phyloP scores from a whole-genome alignment of 2,113 vertebrate species.

The Sardina pilchardus region DNA sequence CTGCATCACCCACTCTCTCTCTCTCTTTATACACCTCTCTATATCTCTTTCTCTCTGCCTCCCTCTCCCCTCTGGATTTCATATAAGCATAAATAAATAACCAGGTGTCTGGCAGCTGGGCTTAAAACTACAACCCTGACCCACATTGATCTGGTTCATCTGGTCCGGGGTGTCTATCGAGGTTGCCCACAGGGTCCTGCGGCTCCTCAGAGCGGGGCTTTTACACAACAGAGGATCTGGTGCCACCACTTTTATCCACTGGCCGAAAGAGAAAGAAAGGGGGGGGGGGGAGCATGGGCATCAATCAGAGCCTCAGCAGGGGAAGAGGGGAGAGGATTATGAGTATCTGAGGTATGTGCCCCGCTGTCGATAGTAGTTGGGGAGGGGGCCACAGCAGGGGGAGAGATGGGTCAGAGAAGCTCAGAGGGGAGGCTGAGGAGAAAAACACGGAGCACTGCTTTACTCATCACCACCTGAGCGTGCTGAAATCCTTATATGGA shows the following conservation, averaged over 20 bases:
- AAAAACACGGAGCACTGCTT: background rate
- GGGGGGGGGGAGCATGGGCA: slow-evolving; percentile 55
- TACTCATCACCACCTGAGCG: background rate
- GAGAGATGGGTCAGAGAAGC: background rate
- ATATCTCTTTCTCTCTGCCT: background rate
- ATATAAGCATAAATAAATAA: slow-evolving; percentile 40
- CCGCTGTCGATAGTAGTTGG: slow-evolving; percentile 53
- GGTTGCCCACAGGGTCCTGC: background rate
- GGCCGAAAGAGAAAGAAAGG: background rate
- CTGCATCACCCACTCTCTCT: background rate
- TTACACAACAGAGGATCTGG: slow-evolving; percentile 51
- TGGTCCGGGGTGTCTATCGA: background rate
- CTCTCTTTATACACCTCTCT: background rate
- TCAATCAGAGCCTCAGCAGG: slow-evolving; percentile 49
- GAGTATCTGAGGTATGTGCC: slow-evolving; percentile 55
- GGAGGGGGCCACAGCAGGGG: slow-evolving; percentile 24
- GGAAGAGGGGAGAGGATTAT: slow-evolving; percentile 63
- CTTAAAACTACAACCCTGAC: slow-evolving; percentile 28
- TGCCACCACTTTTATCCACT: slow-evolving; percentile 61
- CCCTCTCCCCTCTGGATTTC: slow-evolving; percentile 13
- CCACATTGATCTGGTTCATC: slow-evolving; percentile 6
- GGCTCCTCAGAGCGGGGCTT: slow-evolving; percentile 47
- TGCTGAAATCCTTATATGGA: background rate
- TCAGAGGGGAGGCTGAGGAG: background rate
- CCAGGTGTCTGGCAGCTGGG: slow-evolving; percentile 19